Evolutionary conservation across 2,888 invertebrate genomes (phyloP).

Genomic region (Cheilosia vernalis): DNA sequence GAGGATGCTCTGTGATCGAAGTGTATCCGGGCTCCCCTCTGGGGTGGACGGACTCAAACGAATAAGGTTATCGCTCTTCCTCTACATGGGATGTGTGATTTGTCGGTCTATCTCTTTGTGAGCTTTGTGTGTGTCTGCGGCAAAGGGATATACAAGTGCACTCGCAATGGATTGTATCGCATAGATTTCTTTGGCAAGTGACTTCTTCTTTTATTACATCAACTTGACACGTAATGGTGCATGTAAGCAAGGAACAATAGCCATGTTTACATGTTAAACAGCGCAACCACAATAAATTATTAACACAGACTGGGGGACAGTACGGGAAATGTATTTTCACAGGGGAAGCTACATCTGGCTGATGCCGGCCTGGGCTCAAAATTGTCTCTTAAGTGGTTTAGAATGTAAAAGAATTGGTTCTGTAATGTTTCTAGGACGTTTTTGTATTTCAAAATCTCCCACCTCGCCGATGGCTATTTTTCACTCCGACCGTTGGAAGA

Average conservation of each 20-base stretch:
- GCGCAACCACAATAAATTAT: constrained; percentile 53
- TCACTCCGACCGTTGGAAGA: neutral
- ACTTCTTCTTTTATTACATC: neutral
- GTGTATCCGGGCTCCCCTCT: constrained; percentile 34
- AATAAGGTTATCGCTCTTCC: constrained; percentile 23
- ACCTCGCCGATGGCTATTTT: neutral
- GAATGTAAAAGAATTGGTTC: constrained; percentile 1
- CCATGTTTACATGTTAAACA: constrained; percentile 26
- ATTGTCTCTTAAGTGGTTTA: constrained; percentile 40
- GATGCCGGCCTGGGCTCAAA: constrained; percentile 20
- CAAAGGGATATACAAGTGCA: neutral
- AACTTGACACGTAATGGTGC: constrained; percentile 40
- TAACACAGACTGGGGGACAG: constrained; percentile 21
- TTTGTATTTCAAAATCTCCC: neutral
- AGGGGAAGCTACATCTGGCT: constrained; percentile 36
- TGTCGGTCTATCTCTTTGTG: constrained; percentile 12
- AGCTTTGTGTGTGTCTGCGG: neutral
- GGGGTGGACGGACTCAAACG: constrained; percentile 23
- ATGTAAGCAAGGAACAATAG: constrained; percentile 31
- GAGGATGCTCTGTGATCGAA: neutral
- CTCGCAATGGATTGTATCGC: neutral
- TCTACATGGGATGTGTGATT: constrained; percentile 15
- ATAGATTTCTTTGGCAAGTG: constrained; percentile 6
- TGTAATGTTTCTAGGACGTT: constrained; percentile 17
- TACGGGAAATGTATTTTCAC: constrained; percentile 1